Conservation (phyloP, 2,888 invertebrate species). For the Pachymerium ferrugineum region DNA sequence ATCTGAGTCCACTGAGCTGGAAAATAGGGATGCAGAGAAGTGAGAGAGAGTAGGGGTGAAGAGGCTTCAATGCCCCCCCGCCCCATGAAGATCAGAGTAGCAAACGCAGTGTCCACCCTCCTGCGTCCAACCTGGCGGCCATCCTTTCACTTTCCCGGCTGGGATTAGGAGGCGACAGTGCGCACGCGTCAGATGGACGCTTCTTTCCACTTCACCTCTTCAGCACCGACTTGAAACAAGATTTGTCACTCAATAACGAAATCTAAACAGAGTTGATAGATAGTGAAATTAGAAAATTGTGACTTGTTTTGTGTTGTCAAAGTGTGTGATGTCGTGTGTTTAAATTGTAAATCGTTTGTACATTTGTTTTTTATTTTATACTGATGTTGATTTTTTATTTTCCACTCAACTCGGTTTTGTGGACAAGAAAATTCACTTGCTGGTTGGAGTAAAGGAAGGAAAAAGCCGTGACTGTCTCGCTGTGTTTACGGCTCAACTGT, state of each 20-base stretch:
- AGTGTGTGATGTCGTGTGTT: too few species aligned
- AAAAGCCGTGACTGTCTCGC: constrained; percentile 2
- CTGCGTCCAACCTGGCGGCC: not conserved
- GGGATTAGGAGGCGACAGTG: constrained; percentile 2
- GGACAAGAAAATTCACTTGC: not conserved
- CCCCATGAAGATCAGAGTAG: not conserved
- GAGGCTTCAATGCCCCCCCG: not conserved
- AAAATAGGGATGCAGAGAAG: constrained; percentile 12
- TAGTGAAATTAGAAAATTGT: not conserved
- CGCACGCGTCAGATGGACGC: not conserved
- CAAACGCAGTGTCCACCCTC: not conserved
- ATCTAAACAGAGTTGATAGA: too few species aligned
- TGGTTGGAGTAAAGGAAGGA: not conserved
- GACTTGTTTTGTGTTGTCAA: not conserved
- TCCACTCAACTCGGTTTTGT: not conserved
- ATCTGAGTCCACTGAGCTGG: constrained; percentile 14
- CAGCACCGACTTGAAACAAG: too few species aligned
- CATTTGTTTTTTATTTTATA: not conserved
- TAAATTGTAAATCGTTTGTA: not conserved
- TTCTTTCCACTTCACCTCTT: not conserved
- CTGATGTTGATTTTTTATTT: not conserved
- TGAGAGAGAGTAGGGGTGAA: not conserved
- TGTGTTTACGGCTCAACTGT: not conserved
- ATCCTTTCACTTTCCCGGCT: not conserved
- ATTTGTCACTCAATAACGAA: too few species aligned